Evolutionary conservation across 2,888 invertebrate genomes (phyloP).

Genomic region (Muschampia plurimacula): DNA sequence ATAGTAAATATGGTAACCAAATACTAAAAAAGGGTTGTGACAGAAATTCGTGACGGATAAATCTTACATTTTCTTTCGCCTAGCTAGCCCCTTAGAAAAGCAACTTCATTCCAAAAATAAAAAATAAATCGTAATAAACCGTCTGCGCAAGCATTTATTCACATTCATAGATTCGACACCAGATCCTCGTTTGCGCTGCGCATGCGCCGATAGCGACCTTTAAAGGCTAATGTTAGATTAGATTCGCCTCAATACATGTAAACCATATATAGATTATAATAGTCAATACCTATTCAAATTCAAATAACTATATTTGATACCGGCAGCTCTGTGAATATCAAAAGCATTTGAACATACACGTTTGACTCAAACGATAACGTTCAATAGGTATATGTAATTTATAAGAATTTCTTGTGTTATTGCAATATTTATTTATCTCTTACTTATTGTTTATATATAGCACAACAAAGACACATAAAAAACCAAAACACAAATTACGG

Average conservation of each 20-base stretch:
- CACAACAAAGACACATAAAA: too few relatives aligned
- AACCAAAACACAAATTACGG: too few relatives aligned
- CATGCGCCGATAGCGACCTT: slow-evolving; percentile 51
- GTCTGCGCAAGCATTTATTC: background rate
- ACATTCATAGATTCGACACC: slow-evolving; percentile 50
- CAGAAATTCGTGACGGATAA: too few relatives aligned
- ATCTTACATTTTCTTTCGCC: too few relatives aligned
- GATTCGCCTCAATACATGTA: slow-evolving; percentile 53
- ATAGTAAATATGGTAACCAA: too few relatives aligned
- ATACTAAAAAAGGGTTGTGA: too few relatives aligned
- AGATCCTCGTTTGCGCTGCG: slow-evolving; percentile 60
- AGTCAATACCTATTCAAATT: slow-evolving; percentile 40
- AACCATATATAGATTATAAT: slow-evolving; percentile 58
- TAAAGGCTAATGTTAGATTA: slow-evolving; percentile 65
- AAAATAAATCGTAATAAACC: background rate
- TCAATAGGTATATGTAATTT: too few relatives aligned
- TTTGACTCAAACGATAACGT: background rate
- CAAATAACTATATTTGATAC: slow-evolving; percentile 37
- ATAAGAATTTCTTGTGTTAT: too few relatives aligned
- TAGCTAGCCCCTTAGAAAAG: too few relatives aligned
- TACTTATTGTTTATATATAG: too few relatives aligned
- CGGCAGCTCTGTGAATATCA: slow-evolving; percentile 14
- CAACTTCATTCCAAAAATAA: background rate
- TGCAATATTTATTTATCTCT: too few relatives aligned
- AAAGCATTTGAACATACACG: slow-evolving; percentile 5